Base-by-base conservation (phyloP, 2,888 invertebrate genomes). In the Smittia aterrima region DNA sequence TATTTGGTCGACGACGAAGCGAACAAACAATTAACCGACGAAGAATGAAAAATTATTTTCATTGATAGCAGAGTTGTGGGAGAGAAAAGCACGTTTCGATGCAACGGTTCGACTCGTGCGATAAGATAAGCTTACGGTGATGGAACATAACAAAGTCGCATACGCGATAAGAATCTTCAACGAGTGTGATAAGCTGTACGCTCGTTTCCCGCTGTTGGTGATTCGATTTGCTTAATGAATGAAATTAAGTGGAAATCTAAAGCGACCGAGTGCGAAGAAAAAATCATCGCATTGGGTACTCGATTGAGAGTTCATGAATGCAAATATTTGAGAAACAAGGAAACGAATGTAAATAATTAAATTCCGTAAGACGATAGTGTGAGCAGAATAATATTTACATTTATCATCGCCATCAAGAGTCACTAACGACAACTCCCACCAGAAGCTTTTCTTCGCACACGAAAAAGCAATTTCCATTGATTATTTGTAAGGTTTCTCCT, bases 1-100 rank as follows among this genome's bases (percentile, higher is more conserved):
- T 68, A 68, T 68, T 22, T 68, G 68, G 53, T 47, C 68, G 47
- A 2, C 18, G 18, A 47, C 53, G 53, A 13, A 47, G 11, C 53
- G 53, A 47, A 11, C 53, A 4, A 47, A 16, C 18, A 18, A 47
- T 47, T 16, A 47, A 47, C n/a, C n/a, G n/a, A 4, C 53, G 53
- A 13, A 18, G 18, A 47, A 47, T 18, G 53, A 47, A 18, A 47
- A 18, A n/a, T 47, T 47, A n/a, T 18, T 18, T 47, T 47, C 53
- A 47, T 13, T 47, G 32, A 32, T 32, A 32, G 32, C 32, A 9
- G 9, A 32, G 32, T 32, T 32, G 32, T 32, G 32, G 32, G 32
- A 6, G 32, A 32, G 32, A 9, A 32, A 32, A 32, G 32, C 32
- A 32, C 32, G 32, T 32, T 32, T 32, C 32, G 32, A 3, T 32